Evolutionary conservation across 1,140 invertebrate genomes (phyloP).

Genomic region (Drosophila pallidifrons): DNA sequence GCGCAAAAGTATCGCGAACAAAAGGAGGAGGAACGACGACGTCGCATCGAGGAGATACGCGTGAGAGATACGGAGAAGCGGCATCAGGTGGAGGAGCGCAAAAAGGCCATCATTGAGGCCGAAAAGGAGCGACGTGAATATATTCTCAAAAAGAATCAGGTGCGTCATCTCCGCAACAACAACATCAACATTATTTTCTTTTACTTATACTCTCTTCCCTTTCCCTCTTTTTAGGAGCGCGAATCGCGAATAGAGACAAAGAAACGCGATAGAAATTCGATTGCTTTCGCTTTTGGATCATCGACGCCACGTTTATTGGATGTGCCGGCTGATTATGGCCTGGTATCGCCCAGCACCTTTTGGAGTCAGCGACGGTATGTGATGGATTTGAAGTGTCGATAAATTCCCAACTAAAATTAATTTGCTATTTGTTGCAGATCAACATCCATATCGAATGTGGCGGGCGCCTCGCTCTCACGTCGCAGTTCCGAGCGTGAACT

Average conservation of each 20-base stretch:
- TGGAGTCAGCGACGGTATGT: constrained; percentile 91
- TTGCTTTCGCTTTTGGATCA: constrained; percentile 93
- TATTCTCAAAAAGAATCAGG: constrained; percentile 92
- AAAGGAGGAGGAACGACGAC: constrained; percentile 92
- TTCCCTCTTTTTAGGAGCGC: constrained; percentile 86
- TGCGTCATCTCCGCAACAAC: constrained; percentile 8
- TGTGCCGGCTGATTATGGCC: constrained; percentile 89
- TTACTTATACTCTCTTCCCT: background rate
- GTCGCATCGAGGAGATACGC: constrained; percentile 92
- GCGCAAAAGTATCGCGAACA: constrained; percentile 95
- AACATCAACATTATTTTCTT: background rate
- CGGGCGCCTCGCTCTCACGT: constrained; percentile 90
- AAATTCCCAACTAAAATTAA: background rate
- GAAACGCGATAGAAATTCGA: constrained; percentile 88
- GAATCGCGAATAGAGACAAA: constrained; percentile 92
- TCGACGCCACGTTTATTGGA: constrained; percentile 94
- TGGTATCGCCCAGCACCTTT: constrained; percentile 87
- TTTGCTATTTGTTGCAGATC: constrained; percentile 86
- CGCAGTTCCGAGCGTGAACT: constrained; percentile 93
- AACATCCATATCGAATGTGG: constrained; percentile 94
- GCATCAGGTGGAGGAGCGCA: constrained; percentile 92
- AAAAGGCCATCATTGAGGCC: constrained; percentile 94
- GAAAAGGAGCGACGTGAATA: constrained; percentile 93
- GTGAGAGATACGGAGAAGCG: constrained; percentile 91
- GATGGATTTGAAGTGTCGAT: background rate